Conservation (phyloP, 2,113 vertebrate species). For the Centropus bengalensis region DNA sequence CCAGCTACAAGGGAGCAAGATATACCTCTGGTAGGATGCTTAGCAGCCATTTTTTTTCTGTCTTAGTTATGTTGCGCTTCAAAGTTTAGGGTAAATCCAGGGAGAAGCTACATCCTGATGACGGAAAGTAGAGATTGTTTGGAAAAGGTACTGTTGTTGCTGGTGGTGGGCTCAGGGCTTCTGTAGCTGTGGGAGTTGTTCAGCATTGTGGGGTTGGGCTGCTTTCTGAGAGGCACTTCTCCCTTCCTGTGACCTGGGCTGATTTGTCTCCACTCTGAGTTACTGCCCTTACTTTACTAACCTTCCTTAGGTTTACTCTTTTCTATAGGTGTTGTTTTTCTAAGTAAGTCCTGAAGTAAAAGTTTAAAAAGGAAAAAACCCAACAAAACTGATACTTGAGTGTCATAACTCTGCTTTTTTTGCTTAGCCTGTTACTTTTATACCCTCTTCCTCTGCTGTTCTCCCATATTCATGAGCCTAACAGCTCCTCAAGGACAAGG, state of each 20-base stretch:
- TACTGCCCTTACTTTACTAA: accelerated
- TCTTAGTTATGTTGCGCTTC: accelerated
- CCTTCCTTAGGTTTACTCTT: neutral
- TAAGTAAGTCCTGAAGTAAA: neutral
- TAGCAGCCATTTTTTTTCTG: accelerated
- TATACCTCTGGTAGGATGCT: accelerated
- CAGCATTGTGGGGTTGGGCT: neutral
- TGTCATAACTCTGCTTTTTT: neutral
- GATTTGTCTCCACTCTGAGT: neutral
- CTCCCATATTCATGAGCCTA: neutral
- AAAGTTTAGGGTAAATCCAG: accelerated
- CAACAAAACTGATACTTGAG: neutral
- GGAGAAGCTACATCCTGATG: neutral
- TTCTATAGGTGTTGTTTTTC: neutral
- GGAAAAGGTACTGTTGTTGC: neutral
- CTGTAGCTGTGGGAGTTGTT: accelerated
- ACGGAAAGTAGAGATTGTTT: neutral
- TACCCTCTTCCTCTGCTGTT: neutral
- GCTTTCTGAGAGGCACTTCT: neutral
- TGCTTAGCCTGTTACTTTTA: neutral
- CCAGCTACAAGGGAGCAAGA: neutral
- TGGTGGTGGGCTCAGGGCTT: accelerated
- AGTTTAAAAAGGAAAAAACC: neutral
- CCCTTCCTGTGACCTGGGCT: neutral
- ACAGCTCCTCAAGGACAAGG: neutral